A percentile compares a stretch with the other conserved stretches of the same genome.
phyloP scores from a whole-genome alignment of 1,140 invertebrate species.

The Hycleus phaleratus region DNA sequence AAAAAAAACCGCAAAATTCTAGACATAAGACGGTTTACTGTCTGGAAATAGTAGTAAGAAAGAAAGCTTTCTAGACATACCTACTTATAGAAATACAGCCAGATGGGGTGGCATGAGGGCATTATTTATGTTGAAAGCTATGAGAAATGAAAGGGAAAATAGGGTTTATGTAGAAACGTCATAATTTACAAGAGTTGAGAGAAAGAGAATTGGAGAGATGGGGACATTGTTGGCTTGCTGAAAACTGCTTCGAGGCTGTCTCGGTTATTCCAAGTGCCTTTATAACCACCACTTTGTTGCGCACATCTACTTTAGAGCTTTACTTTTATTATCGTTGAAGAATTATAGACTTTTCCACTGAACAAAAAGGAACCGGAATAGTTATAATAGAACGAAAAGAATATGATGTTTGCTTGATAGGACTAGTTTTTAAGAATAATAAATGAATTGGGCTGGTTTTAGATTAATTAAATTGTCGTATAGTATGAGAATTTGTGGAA shows the following conservation, averaged over 20 bases:
- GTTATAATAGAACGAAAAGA: constrained; percentile 8
- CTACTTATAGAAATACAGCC: neutral
- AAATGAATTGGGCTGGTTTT: neutral
- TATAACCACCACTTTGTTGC: constrained; percentile 8
- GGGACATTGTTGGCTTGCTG: constrained; percentile 11
- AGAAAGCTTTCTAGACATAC: neutral
- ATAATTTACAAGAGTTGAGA: constrained; percentile 26
- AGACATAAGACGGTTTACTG: too few species aligned
- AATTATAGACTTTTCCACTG: constrained; percentile 5
- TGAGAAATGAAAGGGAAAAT: constrained; percentile 33
- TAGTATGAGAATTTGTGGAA: neutral
- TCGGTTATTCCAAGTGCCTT: constrained; percentile 14
- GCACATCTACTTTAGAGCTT: constrained; percentile 9
- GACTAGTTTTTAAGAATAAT: neutral
- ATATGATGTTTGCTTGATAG: constrained; percentile 2
- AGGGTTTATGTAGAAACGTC: constrained; percentile 27
- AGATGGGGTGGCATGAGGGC: constrained; percentile 2
- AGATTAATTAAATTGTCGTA: constrained; percentile 6
- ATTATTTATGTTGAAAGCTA: constrained; percentile 22
- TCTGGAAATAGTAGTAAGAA: neutral
- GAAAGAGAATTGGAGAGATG: neutral
- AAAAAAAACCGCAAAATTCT: too few species aligned
- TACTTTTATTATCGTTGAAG: constrained; percentile 15
- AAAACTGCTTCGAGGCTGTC: constrained; percentile 10
- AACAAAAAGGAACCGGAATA: too few species aligned